These are phyloP conservation scores for Lophura nycthemera DNA, from an alignment of 2,113 vertebrate genomes.

Conservation along the genomic window DNA sequence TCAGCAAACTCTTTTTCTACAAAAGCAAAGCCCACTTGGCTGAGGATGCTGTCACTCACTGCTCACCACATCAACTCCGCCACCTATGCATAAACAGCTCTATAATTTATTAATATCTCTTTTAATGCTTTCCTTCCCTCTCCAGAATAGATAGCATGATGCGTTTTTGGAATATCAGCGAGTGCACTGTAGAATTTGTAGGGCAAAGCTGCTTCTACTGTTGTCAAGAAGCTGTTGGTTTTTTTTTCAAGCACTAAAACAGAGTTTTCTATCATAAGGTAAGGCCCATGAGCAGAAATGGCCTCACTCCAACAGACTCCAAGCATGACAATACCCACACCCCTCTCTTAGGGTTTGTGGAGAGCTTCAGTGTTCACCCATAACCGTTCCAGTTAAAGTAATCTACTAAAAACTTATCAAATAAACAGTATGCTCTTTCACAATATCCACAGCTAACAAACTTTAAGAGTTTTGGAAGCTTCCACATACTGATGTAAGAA, in stretches of 20 bases:
- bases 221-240: background rate
- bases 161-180: background rate
- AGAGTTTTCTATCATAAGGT: background rate
- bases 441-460: background rate
- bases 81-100: background rate
- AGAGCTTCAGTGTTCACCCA: background rate
- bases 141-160: background rate
- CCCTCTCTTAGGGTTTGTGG: background rate
- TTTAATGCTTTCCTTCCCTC: background rate
- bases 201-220: background rate
- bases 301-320: background rate
- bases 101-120: background rate
- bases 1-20: background rate
- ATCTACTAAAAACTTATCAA: background rate
- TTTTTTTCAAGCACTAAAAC: background rate
- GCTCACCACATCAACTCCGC: background rate
- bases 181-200: background rate
- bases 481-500: background rate
- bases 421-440: background rate
- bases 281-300: background rate
- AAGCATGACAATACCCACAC: background rate
- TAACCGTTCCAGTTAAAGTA: background rate
- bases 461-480: background rate
- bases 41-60: background rate
- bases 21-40: background rate